Conservation (phyloP, 2,113 vertebrate genomes). For the Oryctolagus cuniculus region mOryCun1.1 NC_091433.1:22639501-22640000, state of each 20-base stretch:
- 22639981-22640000: too few relatives aligned
- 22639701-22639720: background rate
- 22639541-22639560: background rate
- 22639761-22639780: background rate
- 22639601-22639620: background rate
- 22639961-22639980: too few relatives aligned
- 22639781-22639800: conserved; percentile 6
- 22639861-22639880: too few relatives aligned
- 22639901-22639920: too few relatives aligned
- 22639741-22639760: background rate
- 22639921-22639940: too few relatives aligned
- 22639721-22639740: background rate
- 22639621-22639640: background rate
- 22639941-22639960: too few relatives aligned
- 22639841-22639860: background rate
- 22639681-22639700: background rate
- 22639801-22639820: background rate
- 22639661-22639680: background rate
- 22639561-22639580: conserved; percentile 34
- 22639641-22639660: background rate
- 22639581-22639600: background rate
- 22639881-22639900: too few relatives aligned
- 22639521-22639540: background rate
- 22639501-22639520: background rate
- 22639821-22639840: background rate